Conservation (phyloP, 1,140 invertebrate genomes). For the Penaeus indicus region DNA sequence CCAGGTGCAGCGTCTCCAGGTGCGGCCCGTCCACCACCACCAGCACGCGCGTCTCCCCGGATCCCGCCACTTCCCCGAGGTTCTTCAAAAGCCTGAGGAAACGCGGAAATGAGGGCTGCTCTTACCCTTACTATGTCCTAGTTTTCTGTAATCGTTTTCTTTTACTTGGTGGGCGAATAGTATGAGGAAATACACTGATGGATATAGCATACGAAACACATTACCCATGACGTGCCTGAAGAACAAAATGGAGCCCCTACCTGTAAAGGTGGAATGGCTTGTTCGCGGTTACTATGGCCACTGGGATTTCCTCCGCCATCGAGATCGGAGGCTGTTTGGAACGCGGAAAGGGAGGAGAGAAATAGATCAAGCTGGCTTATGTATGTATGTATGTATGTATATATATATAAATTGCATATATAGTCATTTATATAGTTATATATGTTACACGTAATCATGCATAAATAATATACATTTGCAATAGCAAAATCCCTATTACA, state of each 20-base stretch:
- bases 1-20: conserved; percentile 32
- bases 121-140: no score
- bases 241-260: background rate
- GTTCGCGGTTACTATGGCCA: conserved; percentile 45
- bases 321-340: conserved; percentile 29
- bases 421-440: background rate
- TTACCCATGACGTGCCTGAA: no score
- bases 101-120: no score
- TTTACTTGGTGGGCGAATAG: no score
- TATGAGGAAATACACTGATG: no score
- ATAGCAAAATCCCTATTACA: no score
- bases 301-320: conserved; percentile 48
- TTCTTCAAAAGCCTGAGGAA: conserved; percentile 41
- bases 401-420: background rate
- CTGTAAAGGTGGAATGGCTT: conserved; percentile 49
- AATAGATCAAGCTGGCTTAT: no score
- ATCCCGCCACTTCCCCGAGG: conserved; percentile 17
- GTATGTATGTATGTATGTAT: background rate
- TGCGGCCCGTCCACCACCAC: conserved; percentile 45
- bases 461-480: background rate
- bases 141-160: no score
- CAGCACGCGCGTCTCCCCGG: conserved; percentile 26
- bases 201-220: no score
- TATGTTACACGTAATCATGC: background rate
- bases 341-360: background rate